Evolutionary conservation across 2,797 vertebrate species (phyloP).

Genomic region (Neosalanx taihuensis): DNA sequence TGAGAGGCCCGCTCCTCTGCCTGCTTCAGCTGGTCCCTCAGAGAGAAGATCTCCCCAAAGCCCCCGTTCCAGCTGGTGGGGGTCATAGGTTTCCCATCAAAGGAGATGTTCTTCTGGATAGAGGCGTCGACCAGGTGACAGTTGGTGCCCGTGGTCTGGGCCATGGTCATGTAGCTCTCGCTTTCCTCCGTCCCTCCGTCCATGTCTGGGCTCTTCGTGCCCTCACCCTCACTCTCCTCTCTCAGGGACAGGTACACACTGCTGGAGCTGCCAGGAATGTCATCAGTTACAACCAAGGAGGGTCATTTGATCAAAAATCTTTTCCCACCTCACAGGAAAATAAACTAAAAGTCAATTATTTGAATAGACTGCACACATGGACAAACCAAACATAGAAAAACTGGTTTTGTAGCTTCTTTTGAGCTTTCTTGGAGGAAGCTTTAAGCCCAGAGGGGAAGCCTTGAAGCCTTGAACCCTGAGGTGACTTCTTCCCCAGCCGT

Average conservation of each 20-base stretch:
- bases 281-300: background rate
- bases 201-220: constrained; percentile 42
- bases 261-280: constrained; percentile 55
- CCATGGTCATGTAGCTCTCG: constrained; percentile 68
- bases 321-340: background rate
- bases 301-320: background rate
- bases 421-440: background rate
- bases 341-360: background rate
- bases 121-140: constrained; percentile 73
- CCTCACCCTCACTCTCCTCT: constrained; percentile 48
- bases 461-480: constrained; percentile 25
- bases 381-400: background rate
- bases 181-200: constrained; percentile 49
- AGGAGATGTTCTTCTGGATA: constrained; percentile 81
- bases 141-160: constrained; percentile 57
- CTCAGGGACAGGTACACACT: constrained; percentile 69
- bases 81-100: constrained; percentile 73
- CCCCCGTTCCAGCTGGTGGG: constrained; percentile 70
- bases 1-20: constrained; percentile 75
- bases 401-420: background rate
- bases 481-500: constrained; percentile 37
- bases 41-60: constrained; percentile 72
- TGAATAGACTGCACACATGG: background rate
- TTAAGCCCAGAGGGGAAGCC: constrained; percentile 22
- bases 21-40: constrained; percentile 78